Evolutionary conservation across 2,113 vertebrate genomes (phyloP).

Genomic region (Rallus limicola): DNA sequence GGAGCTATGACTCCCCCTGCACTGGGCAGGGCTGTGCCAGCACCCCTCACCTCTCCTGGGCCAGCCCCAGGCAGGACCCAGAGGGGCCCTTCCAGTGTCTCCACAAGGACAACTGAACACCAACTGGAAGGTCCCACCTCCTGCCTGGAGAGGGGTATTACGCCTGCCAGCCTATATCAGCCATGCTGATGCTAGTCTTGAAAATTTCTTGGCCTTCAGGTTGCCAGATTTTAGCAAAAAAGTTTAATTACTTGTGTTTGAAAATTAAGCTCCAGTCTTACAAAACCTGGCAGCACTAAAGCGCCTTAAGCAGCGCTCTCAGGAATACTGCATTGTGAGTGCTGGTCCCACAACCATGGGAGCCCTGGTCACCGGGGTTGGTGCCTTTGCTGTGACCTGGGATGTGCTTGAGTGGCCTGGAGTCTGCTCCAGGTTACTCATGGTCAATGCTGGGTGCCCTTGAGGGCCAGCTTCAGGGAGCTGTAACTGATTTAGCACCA

Average conservation of each 20-base stretch:
- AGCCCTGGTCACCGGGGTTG: rapidly evolving
- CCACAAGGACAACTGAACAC: not conserved
- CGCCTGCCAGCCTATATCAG: rapidly evolving
- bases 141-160: not conserved
- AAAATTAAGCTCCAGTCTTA: not conserved
- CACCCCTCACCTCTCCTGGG: not conserved
- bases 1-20: not conserved
- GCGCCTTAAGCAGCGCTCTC: not conserved
- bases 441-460: not conserved
- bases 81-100: not conserved
- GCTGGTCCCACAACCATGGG: not conserved
- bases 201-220: not conserved
- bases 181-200: not conserved
- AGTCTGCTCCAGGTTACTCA: not conserved
- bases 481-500: not conserved
- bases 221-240: not conserved
- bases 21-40: not conserved
- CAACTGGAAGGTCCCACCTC: not conserved
- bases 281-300: not conserved
- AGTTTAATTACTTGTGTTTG: not conserved
- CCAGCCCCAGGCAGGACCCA: not conserved
- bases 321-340: too few relatives aligned
- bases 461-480: not conserved
- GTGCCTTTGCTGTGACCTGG: not conserved
- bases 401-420: not conserved